A percentile compares a stretch with the other conserved stretches of the same genome.
Conservation (phyloP, 2,113 vertebrate species). For the Thryonomys swinderianus region DNA sequence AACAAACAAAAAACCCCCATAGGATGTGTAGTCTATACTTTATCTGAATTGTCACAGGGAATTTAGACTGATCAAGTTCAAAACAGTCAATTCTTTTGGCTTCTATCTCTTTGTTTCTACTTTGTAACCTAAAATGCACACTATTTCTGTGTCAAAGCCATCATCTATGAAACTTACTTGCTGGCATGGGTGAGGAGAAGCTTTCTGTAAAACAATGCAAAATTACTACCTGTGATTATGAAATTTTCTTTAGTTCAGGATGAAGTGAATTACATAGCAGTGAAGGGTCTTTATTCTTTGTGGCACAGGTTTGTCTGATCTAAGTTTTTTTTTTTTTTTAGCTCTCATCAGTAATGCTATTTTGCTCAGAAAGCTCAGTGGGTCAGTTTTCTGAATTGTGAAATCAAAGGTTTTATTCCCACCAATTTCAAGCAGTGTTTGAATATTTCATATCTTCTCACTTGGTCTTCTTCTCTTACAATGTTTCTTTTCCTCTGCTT, state of each 20-base stretch:
- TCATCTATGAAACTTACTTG: slow-evolving; percentile 15
- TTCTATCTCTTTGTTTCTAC: slow-evolving; percentile 14
- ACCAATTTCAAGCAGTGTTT: not conserved
- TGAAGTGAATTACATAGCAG: not conserved
- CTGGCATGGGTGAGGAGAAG: not conserved
- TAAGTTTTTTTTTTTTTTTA: slow-evolving; percentile 30
- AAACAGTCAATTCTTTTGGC: slow-evolving; percentile 3
- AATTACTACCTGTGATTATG: slow-evolving; percentile 40
- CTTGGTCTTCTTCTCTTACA: not conserved
- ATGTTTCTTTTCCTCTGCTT: not conserved
- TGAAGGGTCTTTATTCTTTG: slow-evolving; percentile 40
- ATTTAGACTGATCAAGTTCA: not conserved
- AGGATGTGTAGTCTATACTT: not conserved
- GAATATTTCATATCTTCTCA: not conserved
- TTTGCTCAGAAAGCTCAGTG: slow-evolving; percentile 56
- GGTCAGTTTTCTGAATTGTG: slow-evolving; percentile 58
- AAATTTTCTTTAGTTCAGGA: slow-evolving; percentile 44
- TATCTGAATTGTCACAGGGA: not conserved
- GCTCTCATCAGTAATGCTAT: slow-evolving; percentile 33
- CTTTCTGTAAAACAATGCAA: slow-evolving; percentile 41
- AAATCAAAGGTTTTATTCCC: slow-evolving; percentile 33
- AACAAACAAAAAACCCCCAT: no score
- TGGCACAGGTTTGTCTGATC: slow-evolving; percentile 30
- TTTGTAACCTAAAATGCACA: slow-evolving; percentile 42
- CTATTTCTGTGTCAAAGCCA: not conserved